A percentile compares a stretch with the other conserved stretches of the same genome.
phyloP scores from a whole-genome alignment of 2,113 vertebrate genomes.

The Beaufortia kweichowensis region DNA sequence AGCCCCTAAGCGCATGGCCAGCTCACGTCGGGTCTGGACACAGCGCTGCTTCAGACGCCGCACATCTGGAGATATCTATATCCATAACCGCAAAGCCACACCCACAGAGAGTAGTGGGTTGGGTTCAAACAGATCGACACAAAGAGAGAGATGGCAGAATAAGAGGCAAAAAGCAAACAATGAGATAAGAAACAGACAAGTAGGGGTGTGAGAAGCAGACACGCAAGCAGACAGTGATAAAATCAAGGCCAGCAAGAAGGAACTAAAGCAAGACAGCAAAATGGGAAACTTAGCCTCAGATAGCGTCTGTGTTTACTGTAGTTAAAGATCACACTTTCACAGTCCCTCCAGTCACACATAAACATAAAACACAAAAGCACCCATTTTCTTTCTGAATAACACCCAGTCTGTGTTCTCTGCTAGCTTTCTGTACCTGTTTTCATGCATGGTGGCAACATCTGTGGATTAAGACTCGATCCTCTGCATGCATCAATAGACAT shows the following conservation, averaged over 20 bases:
- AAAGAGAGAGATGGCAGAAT: slow-evolving; percentile 52
- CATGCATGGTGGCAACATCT: slow-evolving; percentile 38
- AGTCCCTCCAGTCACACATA: not conserved
- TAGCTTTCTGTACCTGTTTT: slow-evolving; percentile 53
- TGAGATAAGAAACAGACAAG: slow-evolving; percentile 66
- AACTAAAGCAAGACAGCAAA: not conserved
- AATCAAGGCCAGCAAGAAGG: slow-evolving; percentile 29
- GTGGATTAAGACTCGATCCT: slow-evolving; percentile 27
- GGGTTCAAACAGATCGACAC: slow-evolving; percentile 56
- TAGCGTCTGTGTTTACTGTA: not conserved
- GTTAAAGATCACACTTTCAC: not conserved
- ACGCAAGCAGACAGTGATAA: slow-evolving; percentile 43
- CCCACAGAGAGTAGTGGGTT: slow-evolving; percentile 32
- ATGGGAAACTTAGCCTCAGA: not conserved
- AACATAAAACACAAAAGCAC: slow-evolving; percentile 2
- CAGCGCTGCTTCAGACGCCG: slow-evolving; percentile 84
- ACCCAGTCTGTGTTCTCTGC: not conserved
- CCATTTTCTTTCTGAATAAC: not conserved
- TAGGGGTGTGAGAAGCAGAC: slow-evolving; percentile 39
- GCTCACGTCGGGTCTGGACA: slow-evolving; percentile 83
- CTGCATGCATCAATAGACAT: slow-evolving; percentile 22
- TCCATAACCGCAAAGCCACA: slow-evolving; percentile 43
- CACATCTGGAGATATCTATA: slow-evolving; percentile 84
- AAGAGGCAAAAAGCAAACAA: slow-evolving; percentile 54
- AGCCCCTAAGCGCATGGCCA: slow-evolving; percentile 83